Evolutionary conservation across 2,113 vertebrate species (phyloP).

Genomic region (Pontoporia blainvillei): DNA sequence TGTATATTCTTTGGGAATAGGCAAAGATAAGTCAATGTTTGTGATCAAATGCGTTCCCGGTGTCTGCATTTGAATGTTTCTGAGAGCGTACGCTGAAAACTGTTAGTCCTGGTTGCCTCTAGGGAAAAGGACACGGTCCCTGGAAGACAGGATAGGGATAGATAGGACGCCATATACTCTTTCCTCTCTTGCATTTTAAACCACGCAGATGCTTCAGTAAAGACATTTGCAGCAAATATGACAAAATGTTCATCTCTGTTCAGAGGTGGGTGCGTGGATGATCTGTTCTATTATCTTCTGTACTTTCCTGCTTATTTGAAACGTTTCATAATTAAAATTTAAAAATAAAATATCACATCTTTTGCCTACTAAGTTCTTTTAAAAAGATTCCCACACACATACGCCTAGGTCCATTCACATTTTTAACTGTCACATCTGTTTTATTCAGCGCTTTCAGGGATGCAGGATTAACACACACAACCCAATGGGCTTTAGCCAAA

Average conservation of each 20-base stretch:
- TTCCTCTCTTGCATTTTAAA: not conserved
- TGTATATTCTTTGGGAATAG: not conserved
- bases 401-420: not conserved
- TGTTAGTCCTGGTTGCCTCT: not conserved
- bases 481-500: not conserved
- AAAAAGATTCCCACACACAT: not conserved
- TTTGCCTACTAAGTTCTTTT: not conserved
- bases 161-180: rapidly evolving
- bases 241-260: not conserved
- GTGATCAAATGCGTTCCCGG: not conserved
- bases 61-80: rapidly evolving
- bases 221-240: not conserved
- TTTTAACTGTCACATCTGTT: not conserved
- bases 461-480: not conserved
- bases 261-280: not conserved
- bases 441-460: not conserved
- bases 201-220: rapidly evolving
- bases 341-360: not conserved
- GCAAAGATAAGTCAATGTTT: not conserved
- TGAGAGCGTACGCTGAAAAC: not conserved
- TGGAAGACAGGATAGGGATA: rapidly evolving
- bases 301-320: not conserved
- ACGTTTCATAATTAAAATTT: slow-evolving; percentile 28
- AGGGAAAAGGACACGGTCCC: rapidly evolving
- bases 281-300: not conserved